Evolutionary conservation across 2,113 vertebrate species (phyloP).

Genomic region (Takifugu bimaculatus): DNA sequence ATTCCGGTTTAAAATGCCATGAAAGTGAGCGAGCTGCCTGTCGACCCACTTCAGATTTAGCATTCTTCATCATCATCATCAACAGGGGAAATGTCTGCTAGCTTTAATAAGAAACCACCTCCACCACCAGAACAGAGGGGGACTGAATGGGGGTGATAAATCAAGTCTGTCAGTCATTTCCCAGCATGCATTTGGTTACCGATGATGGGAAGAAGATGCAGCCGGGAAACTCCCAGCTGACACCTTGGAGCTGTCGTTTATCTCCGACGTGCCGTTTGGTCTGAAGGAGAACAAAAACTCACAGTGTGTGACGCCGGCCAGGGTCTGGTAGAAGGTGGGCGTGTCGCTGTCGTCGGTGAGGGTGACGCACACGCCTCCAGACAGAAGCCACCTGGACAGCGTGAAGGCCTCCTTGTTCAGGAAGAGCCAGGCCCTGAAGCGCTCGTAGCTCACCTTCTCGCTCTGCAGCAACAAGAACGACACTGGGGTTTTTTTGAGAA

Average conservation of each 20-base stretch:
- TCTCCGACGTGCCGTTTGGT: not conserved
- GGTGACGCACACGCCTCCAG: slow-evolving; percentile 92
- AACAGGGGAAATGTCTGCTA: not conserved
- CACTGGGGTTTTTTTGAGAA: too few relatives aligned
- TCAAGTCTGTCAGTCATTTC: slow-evolving; percentile 14
- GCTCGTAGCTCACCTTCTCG: slow-evolving; percentile 97
- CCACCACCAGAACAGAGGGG: not conserved
- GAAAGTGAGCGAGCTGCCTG: not conserved
- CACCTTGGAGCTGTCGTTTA: not conserved
- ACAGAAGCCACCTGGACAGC: slow-evolving; percentile 94
- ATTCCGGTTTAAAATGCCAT: not conserved
- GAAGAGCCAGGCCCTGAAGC: slow-evolving; percentile 92
- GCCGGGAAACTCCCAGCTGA: not conserved
- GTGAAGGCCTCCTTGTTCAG: slow-evolving; percentile 97
- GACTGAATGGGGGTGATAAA: not conserved
- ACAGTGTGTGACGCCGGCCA: slow-evolving; percentile 98
- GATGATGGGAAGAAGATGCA: not conserved
- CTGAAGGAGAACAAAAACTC: slow-evolving; percentile 65
- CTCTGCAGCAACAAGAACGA: slow-evolving; percentile 72
- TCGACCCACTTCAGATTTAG: not conserved
- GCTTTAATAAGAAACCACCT: too few relatives aligned
- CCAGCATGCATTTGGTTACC: not conserved
- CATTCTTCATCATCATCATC: not conserved
- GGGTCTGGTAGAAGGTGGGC: slow-evolving; percentile 98
- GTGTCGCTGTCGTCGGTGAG: slow-evolving; percentile 98